Evolutionary conservation across 2,888 invertebrate genomes (phyloP).

Genomic region (Cheilosia impressa): DNA sequence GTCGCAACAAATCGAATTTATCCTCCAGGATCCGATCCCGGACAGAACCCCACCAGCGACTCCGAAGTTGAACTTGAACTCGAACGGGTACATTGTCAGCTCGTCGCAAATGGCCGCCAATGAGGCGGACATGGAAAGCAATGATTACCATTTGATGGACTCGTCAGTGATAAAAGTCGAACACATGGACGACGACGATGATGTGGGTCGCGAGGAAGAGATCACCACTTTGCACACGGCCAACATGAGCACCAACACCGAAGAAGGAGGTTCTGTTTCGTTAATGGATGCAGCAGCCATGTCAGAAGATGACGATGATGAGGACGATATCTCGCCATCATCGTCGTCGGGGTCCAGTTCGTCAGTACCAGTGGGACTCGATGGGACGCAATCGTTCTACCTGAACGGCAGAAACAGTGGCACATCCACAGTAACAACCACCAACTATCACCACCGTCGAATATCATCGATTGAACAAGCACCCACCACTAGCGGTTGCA

Average conservation of each 20-base stretch:
- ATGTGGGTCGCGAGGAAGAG: conserved; percentile 66
- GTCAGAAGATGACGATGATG: conserved; percentile 75
- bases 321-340: conserved; percentile 63
- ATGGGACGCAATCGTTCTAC: conserved; percentile 38
- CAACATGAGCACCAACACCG: conserved; percentile 75
- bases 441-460: conserved; percentile 53
- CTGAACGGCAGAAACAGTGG: conserved; percentile 41
- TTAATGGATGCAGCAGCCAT: conserved; percentile 64
- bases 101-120: conserved; percentile 29
- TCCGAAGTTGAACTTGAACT: conserved; percentile 57
- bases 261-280: conserved; percentile 54
- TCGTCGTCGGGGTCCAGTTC: conserved; percentile 63
- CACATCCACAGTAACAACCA: conserved; percentile 39
- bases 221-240: conserved; percentile 53
- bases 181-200: conserved; percentile 67
- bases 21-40: conserved; percentile 81
- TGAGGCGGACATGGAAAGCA: conserved; percentile 3
- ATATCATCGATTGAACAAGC: conserved; percentile 75
- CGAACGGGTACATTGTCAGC: conserved; percentile 42
- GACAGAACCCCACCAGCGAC: conserved; percentile 61
- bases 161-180: conserved; percentile 65
- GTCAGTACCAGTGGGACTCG: conserved; percentile 39
- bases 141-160: conserved; percentile 62
- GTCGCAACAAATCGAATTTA: conserved; percentile 84
- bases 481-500: conserved; percentile 68